These are phyloP conservation scores for Lasioglossum oenotherae DNA, from an alignment of 2,888 invertebrate genomes.

Conservation along the genomic window DNA sequence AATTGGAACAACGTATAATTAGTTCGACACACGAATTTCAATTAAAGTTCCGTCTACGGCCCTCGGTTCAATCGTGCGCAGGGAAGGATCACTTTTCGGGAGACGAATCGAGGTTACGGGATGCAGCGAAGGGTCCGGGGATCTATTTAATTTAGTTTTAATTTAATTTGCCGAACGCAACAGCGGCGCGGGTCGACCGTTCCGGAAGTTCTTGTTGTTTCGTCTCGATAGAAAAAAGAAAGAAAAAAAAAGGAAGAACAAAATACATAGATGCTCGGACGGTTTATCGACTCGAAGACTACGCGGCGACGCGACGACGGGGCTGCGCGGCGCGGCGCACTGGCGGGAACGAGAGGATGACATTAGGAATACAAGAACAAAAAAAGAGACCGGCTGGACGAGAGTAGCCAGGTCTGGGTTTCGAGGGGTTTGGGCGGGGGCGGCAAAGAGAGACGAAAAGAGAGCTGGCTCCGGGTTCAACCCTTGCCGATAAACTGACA, in stretches of 20 bases:
- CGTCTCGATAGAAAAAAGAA: background rate
- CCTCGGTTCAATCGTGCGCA: constrained; percentile 18
- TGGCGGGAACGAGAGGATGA: constrained; percentile 39
- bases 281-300: constrained; percentile 24
- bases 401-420: background rate
- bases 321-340: background rate
- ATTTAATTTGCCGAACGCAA: constrained; percentile 55
- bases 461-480: constrained; percentile 55
- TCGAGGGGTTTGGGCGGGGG: background rate
- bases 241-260: background rate
- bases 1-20: constrained; percentile 51
- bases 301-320: background rate
- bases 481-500: constrained; percentile 74
- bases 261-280: constrained; percentile 6
- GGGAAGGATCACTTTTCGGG: constrained; percentile 37
- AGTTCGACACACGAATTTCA: constrained; percentile 61
- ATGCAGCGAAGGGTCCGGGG: constrained; percentile 23
- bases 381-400: background rate
- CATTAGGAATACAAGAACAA: constrained; percentile 59
- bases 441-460: constrained; percentile 49
- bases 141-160: constrained; percentile 63
- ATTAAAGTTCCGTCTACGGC: constrained; percentile 55
- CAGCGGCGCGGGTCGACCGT: background rate
- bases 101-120: constrained; percentile 18
- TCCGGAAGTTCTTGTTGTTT: constrained; percentile 30